Conservation (phyloP, 2,113 vertebrate genomes). For the Lophochroa leadbeateri region DNA sequence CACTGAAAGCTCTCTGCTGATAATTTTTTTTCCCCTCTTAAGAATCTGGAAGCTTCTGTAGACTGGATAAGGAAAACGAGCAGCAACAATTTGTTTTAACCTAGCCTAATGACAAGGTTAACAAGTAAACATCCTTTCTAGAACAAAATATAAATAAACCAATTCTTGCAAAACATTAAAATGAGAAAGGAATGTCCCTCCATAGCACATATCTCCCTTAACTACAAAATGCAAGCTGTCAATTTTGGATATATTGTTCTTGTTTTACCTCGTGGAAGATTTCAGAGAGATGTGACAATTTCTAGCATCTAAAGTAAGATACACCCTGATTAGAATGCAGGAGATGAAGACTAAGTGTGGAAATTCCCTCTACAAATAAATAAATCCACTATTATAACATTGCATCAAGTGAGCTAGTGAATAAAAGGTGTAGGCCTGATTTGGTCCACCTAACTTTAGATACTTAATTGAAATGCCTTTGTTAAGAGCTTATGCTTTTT, state of each 20-base stretch:
- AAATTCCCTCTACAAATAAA: not conserved
- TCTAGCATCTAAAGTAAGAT: not conserved
- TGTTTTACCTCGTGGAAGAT: not conserved
- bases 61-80: not conserved
- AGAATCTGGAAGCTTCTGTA: not conserved
- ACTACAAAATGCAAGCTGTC: not conserved
- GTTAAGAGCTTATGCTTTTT: not conserved
- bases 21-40: not conserved
- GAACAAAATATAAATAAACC: not conserved
- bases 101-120: not conserved
- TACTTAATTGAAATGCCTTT: not conserved
- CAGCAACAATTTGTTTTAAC: not conserved
- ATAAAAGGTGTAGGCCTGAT: not conserved
- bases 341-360: not conserved
- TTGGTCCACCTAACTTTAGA: not conserved
- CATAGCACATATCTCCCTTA: not conserved
- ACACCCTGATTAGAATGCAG: no score
- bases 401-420: not conserved
- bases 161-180: not conserved
- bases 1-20: not conserved
- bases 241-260: not conserved
- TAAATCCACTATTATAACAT: not conserved
- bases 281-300: not conserved
- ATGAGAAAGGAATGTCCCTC: not conserved
- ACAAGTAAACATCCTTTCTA: not conserved